Evolutionary conservation across 2,113 vertebrate species (phyloP).

Genomic region (Hypanus sabinus): DNA sequence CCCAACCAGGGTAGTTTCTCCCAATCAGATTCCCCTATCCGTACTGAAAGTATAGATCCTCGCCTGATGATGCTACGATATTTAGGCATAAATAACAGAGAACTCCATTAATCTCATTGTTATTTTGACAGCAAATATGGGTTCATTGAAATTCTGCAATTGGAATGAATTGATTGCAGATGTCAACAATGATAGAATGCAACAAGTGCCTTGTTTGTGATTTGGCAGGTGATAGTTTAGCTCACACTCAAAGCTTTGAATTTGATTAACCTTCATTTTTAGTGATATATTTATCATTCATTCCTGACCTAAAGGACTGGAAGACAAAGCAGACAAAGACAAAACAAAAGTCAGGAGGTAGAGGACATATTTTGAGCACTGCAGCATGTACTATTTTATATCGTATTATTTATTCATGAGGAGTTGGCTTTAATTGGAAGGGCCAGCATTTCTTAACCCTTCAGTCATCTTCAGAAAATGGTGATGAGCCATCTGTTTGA

Average conservation of each 20-base stretch:
- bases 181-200: background rate
- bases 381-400: too few relatives aligned
- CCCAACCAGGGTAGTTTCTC: too few relatives aligned
- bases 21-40: too few relatives aligned
- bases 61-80: background rate
- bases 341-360: background rate
- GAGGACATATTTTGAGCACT: background rate
- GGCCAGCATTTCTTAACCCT: too few relatives aligned
- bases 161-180: background rate
- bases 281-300: background rate
- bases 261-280: background rate
- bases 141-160: background rate
- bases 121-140: background rate
- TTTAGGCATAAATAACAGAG: background rate
- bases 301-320: background rate
- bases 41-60: background rate
- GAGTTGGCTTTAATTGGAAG: too few relatives aligned
- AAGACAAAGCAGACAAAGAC: background rate
- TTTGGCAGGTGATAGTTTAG: background rate
- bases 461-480: too few relatives aligned
- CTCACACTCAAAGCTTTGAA: background rate
- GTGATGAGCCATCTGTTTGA: too few relatives aligned
- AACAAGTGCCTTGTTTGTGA: background rate
- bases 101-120: background rate
- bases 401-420: too few relatives aligned